Conservation (phyloP, 2,113 vertebrate species). For the Tragelaphus scriptus region DNA sequence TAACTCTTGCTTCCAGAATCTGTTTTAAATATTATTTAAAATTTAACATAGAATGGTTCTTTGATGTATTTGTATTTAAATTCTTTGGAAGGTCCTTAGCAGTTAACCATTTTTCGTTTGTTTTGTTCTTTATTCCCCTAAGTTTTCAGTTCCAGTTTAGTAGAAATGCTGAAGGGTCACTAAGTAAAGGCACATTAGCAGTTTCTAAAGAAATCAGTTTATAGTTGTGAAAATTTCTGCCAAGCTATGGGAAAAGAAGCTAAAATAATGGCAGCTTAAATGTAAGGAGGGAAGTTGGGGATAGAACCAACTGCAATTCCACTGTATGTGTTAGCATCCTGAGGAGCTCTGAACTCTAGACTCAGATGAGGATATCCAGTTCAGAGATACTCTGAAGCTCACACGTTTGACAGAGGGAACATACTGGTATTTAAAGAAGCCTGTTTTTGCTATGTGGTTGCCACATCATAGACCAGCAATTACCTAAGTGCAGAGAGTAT, state of each 20-base stretch:
- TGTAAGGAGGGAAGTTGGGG: neutral
- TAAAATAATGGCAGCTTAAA: conserved; percentile 3
- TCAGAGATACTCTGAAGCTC: neutral
- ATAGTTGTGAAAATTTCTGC: conserved; percentile 64
- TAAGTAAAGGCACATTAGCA: conserved; percentile 56
- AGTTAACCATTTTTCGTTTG: conserved; percentile 1
- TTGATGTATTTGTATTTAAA: neutral
- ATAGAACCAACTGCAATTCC: conserved; percentile 7
- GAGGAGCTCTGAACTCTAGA: neutral
- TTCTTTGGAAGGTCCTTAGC: neutral
- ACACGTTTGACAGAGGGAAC: neutral
- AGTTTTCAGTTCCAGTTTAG: conserved; percentile 53
- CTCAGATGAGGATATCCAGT: neutral
- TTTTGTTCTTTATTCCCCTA: neutral
- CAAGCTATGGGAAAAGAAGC: conserved; percentile 47
- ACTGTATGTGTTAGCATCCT: neutral
- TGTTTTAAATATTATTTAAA: conserved; percentile 56
- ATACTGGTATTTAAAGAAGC: neutral
- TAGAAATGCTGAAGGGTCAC: conserved; percentile 38
- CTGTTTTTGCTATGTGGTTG: neutral
- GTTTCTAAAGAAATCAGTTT: conserved; percentile 48
- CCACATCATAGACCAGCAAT: neutral
- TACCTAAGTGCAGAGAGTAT: neutral
- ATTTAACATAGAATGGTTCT: conserved; percentile 34
- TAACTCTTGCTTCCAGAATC: conserved; percentile 56